A percentile compares a stretch with the other conserved stretches of the same genome.
phyloP scores from a whole-genome alignment of 92 coral and sea anemone species.

The Galaxea fascicularis region DNA sequence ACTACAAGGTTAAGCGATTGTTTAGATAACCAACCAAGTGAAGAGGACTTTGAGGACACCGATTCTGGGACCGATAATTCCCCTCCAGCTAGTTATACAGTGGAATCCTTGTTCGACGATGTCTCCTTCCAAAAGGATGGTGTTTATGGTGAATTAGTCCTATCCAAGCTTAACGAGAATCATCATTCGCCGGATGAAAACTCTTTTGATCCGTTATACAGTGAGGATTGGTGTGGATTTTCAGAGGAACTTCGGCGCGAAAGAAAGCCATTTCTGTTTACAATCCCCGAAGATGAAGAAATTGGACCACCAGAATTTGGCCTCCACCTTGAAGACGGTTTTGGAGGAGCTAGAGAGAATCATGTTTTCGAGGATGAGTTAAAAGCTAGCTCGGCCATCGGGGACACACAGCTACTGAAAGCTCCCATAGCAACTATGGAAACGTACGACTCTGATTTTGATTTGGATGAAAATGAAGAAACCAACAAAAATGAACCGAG shows the following conservation, averaged over 20 bases:
- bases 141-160: conserved; percentile 48
- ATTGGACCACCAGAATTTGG: conserved; percentile 14
- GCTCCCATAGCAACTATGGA: conserved; percentile 55
- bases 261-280: conserved; percentile 33
- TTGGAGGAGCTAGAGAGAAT: background rate
- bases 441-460: conserved; percentile 39
- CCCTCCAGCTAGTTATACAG: conserved; percentile 9
- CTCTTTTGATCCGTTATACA: conserved; percentile 20
- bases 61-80: background rate
- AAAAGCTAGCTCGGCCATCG: background rate
- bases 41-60: conserved; percentile 8
- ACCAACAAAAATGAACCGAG: background rate
- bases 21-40: conserved; percentile 28
- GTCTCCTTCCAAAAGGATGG: conserved; percentile 50
- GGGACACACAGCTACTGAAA: conserved; percentile 1
- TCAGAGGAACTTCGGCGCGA: conserved; percentile 29
- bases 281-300: conserved; percentile 53
- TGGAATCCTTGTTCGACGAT: conserved; percentile 31
- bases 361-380: background rate
- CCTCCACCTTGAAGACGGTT: background rate
- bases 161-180: conserved; percentile 22
- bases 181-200: conserved; percentile 11
- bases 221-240: conserved; percentile 44
- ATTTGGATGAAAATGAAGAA: conserved; percentile 38
- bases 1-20: conserved; percentile 31